A percentile compares a stretch with the other conserved stretches of the same genome.
These are phyloP conservation scores for Prunella himalayana DNA, from an alignment of 2,113 vertebrate genomes.

Conservation along the genomic window DNA sequence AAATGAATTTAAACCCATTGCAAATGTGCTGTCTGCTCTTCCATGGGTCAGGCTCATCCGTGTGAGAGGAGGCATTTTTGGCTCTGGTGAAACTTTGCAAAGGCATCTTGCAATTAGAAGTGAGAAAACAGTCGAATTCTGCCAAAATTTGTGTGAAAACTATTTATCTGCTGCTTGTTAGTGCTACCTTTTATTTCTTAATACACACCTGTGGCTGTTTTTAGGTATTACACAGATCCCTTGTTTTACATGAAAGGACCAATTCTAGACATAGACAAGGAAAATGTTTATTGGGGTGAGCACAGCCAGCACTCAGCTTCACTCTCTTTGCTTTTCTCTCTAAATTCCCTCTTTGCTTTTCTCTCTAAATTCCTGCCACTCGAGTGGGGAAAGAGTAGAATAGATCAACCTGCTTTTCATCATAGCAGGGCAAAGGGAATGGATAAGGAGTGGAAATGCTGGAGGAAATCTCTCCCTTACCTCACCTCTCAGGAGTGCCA, in stretches of 20 bases:
- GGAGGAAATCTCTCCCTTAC: not conserved
- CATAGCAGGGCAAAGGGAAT: not conserved
- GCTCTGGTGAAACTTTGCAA: not conserved
- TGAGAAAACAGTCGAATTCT: not conserved
- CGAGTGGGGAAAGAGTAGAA: not conserved
- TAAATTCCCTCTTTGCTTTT: not conserved
- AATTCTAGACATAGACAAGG: not conserved
- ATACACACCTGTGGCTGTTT: not conserved
- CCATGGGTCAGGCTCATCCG: not conserved
- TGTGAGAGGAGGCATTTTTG: not conserved
- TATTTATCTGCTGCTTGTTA: not conserved
- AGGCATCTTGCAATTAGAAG: conserved; percentile 4
- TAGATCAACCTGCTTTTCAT: not conserved
- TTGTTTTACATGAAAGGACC: not conserved
- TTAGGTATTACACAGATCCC: not conserved
- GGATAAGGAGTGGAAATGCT: not conserved
- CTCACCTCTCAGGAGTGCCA: not conserved
- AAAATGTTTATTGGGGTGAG: not conserved
- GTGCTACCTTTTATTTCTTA: not conserved
- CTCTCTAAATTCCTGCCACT: not conserved
- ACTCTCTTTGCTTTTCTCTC: not conserved
- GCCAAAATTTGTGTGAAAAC: not conserved
- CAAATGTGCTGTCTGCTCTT: not conserved
- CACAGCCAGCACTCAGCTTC: not conserved
- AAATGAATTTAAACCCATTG: conserved; percentile 19